A percentile compares a stretch with the other conserved stretches of the same genome.
phyloP scores from a whole-genome alignment of 2,888 invertebrate species.

The Atethmia centrago region DNA sequence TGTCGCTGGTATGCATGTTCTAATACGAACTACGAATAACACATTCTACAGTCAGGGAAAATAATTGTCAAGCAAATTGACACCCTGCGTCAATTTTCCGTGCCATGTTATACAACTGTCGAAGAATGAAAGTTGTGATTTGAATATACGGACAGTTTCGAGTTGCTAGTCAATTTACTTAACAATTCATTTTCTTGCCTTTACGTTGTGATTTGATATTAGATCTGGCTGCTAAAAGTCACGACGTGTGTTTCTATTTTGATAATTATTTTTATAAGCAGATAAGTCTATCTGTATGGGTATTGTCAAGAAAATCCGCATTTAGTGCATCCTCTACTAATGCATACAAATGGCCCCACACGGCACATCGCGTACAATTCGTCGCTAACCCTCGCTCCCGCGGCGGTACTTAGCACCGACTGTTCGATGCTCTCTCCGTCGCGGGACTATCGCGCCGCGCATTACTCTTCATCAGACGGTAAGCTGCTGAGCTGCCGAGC shows the following conservation, averaged over 20 bases:
- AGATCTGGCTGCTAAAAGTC: not conserved
- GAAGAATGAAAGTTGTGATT: not conserved
- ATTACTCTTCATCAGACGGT: constrained; percentile 50
- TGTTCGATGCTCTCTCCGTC: constrained; percentile 1
- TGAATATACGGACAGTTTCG: not conserved
- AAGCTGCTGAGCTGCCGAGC: constrained; percentile 38
- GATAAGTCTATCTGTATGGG: not conserved
- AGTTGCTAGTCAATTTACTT: not conserved
- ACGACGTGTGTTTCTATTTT: not conserved
- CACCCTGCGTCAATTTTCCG: not conserved
- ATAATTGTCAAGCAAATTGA: not conserved
- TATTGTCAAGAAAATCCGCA: not conserved
- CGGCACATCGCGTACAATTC: not conserved
- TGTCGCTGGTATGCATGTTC: no score
- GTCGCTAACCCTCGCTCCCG: not conserved
- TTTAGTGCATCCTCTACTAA: constrained; percentile 10
- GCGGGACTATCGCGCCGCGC: constrained; percentile 9
- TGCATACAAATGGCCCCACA: constrained; percentile 16
- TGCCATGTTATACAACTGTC: not conserved
- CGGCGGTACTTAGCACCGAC: constrained; percentile 35
- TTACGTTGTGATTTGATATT: not conserved
- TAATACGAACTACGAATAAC: no score
- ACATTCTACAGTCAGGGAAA: not conserved
- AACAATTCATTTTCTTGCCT: not conserved
- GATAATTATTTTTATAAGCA: not conserved